A percentile compares a stretch with the other conserved stretches of the same genome.
Conservation (phyloP, 2,797 vertebrate species). For the Scleropages formosus region DNA sequence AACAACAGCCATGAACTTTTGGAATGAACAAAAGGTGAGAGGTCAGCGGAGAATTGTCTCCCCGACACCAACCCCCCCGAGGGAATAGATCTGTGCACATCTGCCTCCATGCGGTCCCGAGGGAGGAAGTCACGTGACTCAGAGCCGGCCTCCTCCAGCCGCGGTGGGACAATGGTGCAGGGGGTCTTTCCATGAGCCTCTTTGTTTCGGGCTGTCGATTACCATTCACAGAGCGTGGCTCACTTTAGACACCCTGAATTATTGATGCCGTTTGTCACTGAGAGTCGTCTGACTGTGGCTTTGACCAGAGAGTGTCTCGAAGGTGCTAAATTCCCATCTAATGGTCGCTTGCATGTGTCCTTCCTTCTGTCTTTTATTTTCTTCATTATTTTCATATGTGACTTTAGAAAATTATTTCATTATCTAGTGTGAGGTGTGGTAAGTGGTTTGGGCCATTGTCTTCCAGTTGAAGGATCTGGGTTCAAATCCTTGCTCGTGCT, state of each 20-base stretch:
- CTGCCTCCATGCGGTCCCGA: conserved; percentile 4
- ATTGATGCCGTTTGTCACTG: conserved; percentile 51
- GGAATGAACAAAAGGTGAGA: conserved; percentile 36
- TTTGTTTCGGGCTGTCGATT: conserved; percentile 39
- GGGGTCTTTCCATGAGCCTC: conserved; percentile 20
- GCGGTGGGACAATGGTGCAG: conserved; percentile 16
- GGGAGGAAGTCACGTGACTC: conserved; percentile 17
- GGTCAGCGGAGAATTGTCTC: conserved; percentile 10
- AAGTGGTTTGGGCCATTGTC: too few species aligned
- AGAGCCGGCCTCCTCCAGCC: not conserved
- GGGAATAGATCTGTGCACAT: conserved; percentile 22
- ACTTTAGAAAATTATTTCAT: too few species aligned
- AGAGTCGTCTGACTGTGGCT: conserved; percentile 32
- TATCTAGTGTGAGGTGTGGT: too few species aligned
- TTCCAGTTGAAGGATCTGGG: too few species aligned
- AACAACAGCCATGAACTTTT: conserved; percentile 34
- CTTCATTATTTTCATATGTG: too few species aligned
- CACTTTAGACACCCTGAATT: conserved; percentile 39
- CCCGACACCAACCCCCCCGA: conserved; percentile 1
- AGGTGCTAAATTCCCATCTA: too few species aligned
- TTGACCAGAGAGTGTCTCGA: not conserved
- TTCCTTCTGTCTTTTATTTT: too few species aligned
- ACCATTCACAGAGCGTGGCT: conserved; percentile 31
- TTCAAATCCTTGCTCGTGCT: too few species aligned
- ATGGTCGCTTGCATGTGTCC: too few species aligned